Conservation (phyloP, 2,888 invertebrate species). For the Morpho achilles region DNA sequence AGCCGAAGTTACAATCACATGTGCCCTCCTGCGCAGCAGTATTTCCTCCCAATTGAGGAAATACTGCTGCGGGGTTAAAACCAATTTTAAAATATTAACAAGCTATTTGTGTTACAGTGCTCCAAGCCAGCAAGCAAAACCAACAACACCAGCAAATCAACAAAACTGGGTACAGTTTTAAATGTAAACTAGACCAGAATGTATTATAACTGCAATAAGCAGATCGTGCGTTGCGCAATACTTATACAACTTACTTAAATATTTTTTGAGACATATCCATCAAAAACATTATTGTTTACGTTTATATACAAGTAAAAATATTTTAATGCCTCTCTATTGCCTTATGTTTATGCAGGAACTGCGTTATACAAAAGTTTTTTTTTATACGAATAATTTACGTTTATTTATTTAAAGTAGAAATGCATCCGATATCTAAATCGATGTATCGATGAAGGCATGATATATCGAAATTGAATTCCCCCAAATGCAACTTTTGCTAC, state of each 20-base stretch:
- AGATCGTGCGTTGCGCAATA: conserved; percentile 60
- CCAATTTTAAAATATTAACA: not conserved
- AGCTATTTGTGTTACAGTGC: conserved; percentile 40
- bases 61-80: not conserved
- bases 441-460: too few relatives aligned
- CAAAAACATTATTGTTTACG: conserved; percentile 2
- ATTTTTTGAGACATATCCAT: conserved; percentile 22
- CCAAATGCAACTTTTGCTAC: too few relatives aligned
- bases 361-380: conserved; percentile 1
- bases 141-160: conserved; percentile 63
- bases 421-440: too few relatives aligned
- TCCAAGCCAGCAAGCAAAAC: conserved; percentile 46
- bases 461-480: too few relatives aligned
- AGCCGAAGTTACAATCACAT: not conserved
- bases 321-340: conserved; percentile 16
- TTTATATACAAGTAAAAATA: conserved; percentile 6
- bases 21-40: too few relatives aligned
- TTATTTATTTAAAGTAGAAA: too few relatives aligned
- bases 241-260: conserved; percentile 62
- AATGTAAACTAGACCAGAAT: conserved; percentile 28
- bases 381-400: not conserved
- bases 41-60: too few relatives aligned
- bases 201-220: conserved; percentile 48
- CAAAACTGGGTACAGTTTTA: conserved; percentile 75
- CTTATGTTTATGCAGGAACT: conserved; percentile 4